phyloP scores from a whole-genome alignment of 2,888 invertebrate genomes.

The Dasysyrphus albostriatus region DNA sequence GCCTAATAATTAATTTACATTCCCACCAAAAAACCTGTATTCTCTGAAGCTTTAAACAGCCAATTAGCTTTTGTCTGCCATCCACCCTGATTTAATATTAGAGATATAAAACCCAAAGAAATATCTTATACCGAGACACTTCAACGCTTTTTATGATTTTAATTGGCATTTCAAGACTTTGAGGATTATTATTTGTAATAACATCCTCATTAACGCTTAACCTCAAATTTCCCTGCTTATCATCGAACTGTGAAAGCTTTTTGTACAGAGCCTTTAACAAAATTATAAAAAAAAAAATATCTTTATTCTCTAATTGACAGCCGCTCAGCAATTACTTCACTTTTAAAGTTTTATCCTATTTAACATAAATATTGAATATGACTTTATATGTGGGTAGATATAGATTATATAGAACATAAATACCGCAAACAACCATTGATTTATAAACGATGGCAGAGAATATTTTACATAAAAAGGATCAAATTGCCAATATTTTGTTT shows the following conservation, averaged over 20 bases:
- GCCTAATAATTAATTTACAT: too few relatives aligned
- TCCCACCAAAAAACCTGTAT: too few relatives aligned
- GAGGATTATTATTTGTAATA: slow-evolving; percentile 29
- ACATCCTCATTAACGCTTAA: slow-evolving; percentile 25
- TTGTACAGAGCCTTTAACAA: neutral
- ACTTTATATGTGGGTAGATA: slow-evolving; percentile 4
- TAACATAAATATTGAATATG: slow-evolving; percentile 11
- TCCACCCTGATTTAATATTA: neutral
- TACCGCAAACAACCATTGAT: neutral
- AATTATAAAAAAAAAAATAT: neutral
- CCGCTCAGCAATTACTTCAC: slow-evolving; percentile 14
- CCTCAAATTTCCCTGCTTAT: slow-evolving; percentile 20
- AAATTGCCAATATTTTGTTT: slow-evolving; percentile 51
- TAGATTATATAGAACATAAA: neutral
- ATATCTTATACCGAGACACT: neutral
- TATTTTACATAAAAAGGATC: slow-evolving; percentile 41
- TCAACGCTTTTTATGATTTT: slow-evolving; percentile 25
- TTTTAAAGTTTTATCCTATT: neutral
- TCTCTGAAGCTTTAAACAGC: too few relatives aligned
- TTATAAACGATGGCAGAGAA: neutral
- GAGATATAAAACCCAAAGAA: neutral
- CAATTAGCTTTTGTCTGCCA: too few relatives aligned
- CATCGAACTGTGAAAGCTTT: slow-evolving; percentile 2
- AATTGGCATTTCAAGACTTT: slow-evolving; percentile 26
- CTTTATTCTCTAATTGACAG: slow-evolving; percentile 2